Percentiles rank a stretch among this genome's conserved stretches.
phyloP scores from a whole-genome alignment of 2,797 vertebrate species.

The Coilia nasus region DNA sequence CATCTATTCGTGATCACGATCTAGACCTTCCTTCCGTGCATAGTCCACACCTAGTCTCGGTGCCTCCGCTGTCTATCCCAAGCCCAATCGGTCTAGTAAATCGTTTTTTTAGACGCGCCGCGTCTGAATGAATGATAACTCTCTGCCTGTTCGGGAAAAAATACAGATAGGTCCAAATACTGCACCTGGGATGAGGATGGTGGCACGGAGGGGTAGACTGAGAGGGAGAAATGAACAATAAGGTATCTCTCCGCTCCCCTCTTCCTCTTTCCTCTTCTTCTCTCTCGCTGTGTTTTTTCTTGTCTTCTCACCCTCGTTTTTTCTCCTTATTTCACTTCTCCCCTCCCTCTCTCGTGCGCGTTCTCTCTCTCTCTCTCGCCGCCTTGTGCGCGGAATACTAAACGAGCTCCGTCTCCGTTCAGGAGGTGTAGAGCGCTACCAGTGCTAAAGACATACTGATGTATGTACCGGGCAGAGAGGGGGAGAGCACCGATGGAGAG shows the following conservation, averaged over 20 bases:
- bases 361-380: constrained; percentile 60
- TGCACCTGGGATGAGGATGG: constrained; percentile 63
- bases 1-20: constrained; percentile 30
- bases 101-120: constrained; percentile 67
- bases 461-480: constrained; percentile 61
- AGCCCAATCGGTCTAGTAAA: constrained; percentile 40
- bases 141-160: constrained; percentile 26
- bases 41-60: constrained; percentile 18
- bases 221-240: constrained; percentile 70
- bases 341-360: constrained; percentile 51
- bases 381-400: constrained; percentile 82
- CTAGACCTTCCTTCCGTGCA: constrained; percentile 41
- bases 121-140: constrained; percentile 46
- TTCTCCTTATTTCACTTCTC: constrained; percentile 51
- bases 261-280: constrained; percentile 64
- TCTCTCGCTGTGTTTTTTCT: constrained; percentile 63
- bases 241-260: constrained; percentile 58
- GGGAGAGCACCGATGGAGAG: constrained; percentile 49
- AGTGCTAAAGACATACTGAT: constrained; percentile 78
- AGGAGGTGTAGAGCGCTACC: constrained; percentile 65
- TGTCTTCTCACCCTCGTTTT: constrained; percentile 62
- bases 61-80: constrained; percentile 34
- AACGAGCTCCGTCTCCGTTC: constrained; percentile 67
- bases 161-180: constrained; percentile 60
- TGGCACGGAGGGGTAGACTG: constrained; percentile 55